Base-by-base conservation (phyloP, 2,888 invertebrate genomes). In the Dichetophora obliterata region DNA sequence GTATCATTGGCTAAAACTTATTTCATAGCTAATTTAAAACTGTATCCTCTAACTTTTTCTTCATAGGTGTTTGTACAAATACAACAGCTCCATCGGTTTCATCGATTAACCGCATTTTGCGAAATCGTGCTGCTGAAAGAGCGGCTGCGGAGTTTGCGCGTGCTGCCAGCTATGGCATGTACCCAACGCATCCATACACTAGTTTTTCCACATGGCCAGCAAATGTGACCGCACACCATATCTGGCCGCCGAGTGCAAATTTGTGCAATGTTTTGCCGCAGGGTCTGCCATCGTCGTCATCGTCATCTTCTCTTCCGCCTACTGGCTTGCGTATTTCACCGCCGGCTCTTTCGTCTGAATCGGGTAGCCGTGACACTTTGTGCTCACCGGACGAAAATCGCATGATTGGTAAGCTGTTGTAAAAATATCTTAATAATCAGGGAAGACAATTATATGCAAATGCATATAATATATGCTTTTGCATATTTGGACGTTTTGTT, bases 1-100 rank as follows among this genome's bases (percentile, higher is more conserved):
- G 54, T 16, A 31, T 16, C 34, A 54, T 27, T 22, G 22, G 14
- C 34, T 48, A 14, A n/a, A 34, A n/a, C 9, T 65, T n/a, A 19
- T 22, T 63, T 37, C 34, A 34, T 65, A 31, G n/a, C 34, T 11
- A 19, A 34, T 34, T 65, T 66, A 6, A 43, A 66, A 19, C 37
- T 31, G 3, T 24, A 22, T 22, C 31, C 52, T 1, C 1, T 69
- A 3, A 27, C 24, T 54, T 34, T 74, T 6, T 66, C 52, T 27
- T 75, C 75, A 43, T 54, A 98, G 97, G 96, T 82, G 96, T 98
- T 8, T 99, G 98, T 89, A 96, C 96, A 57, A 97, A 97, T 88
- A 95, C 95, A 71, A 97, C 97, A 24, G 97, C 98, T 0, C 99
- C 99, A 0, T 98, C 97, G 71, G 98, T 98, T 3, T 97, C 97